phyloP scores from a whole-genome alignment of 2,113 vertebrate genomes.

The Nothobranchius kuhntae region DNA sequence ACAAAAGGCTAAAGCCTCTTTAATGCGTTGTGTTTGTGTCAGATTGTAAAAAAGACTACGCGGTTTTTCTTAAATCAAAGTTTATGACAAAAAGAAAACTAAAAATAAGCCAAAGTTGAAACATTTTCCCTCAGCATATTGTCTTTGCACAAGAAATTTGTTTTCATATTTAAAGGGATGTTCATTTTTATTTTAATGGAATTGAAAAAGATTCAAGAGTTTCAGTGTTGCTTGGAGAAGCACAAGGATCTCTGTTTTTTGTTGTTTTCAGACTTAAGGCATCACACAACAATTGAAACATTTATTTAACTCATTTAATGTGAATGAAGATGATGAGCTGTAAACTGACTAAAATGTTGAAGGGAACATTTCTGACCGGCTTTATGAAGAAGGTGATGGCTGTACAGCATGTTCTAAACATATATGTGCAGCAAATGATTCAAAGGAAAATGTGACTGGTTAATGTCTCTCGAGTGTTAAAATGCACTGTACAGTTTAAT shows the following conservation, averaged over 20 bases:
- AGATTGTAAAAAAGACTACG: background rate
- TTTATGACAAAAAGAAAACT: background rate
- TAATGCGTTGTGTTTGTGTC: slow-evolving; percentile 6
- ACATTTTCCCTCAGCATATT: background rate
- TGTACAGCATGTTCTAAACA: no score
- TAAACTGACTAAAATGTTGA: slow-evolving; percentile 20
- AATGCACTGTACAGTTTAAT: background rate
- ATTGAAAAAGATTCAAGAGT: background rate
- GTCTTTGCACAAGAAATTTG: background rate
- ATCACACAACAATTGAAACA: no score
- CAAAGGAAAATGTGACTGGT: background rate
- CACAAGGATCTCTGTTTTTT: background rate
- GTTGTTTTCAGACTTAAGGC: no score
- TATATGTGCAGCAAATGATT: no score
- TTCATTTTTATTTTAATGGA: no score
- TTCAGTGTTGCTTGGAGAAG: background rate
- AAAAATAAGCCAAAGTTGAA: slow-evolving; percentile 14
- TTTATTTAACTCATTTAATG: background rate
- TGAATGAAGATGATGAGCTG: slow-evolving; percentile 13
- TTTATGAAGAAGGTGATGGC: background rate
- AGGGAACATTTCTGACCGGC: background rate
- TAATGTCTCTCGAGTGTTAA: background rate
- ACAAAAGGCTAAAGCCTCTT: background rate
- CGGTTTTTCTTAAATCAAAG: background rate
- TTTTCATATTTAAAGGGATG: slow-evolving; percentile 1